A percentile compares a stretch with the other conserved stretches of the same genome.
phyloP scores from a whole-genome alignment of 2,888 invertebrate species.

The Agrenia bidenticulata region DNA sequence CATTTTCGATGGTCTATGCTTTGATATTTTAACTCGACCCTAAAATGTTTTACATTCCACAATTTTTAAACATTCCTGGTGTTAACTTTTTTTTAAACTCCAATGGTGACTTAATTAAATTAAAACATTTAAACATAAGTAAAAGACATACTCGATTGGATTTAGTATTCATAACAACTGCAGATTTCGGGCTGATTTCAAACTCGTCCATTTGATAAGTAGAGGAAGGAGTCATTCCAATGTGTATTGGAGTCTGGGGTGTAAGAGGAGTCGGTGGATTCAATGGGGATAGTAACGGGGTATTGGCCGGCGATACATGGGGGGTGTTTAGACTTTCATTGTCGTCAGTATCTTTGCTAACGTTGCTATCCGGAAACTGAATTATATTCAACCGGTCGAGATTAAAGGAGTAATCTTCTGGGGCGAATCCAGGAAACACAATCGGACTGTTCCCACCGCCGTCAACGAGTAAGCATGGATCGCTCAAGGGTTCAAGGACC shows the following conservation, averaged over 20 bases:
- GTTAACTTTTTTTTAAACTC: too few relatives aligned
- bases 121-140: too few relatives aligned
- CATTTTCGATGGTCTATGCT: too few relatives aligned
- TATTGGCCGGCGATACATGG: neutral
- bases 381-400: neutral
- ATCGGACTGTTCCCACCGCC: neutral
- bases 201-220: neutral
- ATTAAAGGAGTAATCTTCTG: conserved; percentile 1
- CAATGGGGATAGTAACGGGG: neutral
- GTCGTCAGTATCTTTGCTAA: neutral
- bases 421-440: neutral
- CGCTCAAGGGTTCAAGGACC: neutral
- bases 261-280: neutral
- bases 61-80: too few relatives aligned
- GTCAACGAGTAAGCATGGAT: neutral
- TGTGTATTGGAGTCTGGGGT: neutral
- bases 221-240: neutral
- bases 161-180: too few relatives aligned
- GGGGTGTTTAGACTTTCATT: conserved; percentile 11
- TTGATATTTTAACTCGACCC: too few relatives aligned
- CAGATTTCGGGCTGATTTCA: neutral
- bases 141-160: too few relatives aligned
- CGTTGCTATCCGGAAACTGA: neutral
- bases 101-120: too few relatives aligned
- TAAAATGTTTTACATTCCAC: too few relatives aligned